Evolutionary conservation across 30 jellyfish, hydroid and myxozoan species (phyloP), one percentile per base, ranked within the genome.

Genomic region (Aurelia aurita): DNA sequence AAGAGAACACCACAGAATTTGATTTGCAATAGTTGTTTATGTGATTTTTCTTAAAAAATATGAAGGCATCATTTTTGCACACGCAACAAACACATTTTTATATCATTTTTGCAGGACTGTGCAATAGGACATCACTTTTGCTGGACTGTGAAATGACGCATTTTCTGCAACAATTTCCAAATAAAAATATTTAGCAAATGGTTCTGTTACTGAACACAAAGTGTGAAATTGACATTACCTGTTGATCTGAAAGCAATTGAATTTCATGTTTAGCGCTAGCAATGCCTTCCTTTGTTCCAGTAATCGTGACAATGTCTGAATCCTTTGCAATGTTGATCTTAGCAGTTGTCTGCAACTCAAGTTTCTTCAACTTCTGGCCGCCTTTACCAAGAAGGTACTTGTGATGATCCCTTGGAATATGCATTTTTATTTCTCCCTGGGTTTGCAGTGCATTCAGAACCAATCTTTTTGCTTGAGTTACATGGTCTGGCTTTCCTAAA

Each of bases 281-380:
- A 63, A 92, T 92, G 18, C 98, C 98, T 73, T 92, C 98, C 63
- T 88, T 87, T 20, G 98, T 87, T 19, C 98, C 98, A 46, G 87
- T 74, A 73, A 92, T 87, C 10, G 96, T 74, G 59, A 92, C 79
- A 57, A 68, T 85, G 70, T 92, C 97, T 46, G 97, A 71, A 54
- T 92, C 98, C 77, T 69, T 82, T 16, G 98, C 78, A 32, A 92
- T 86, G 74, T 92, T 87, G 69, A 92, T 87, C 49, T 87, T 92
- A 19, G 98, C 92, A 19, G 95, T 72, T 9, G 98, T 87, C 60
- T 70, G 87, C 68, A 92, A 58, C 49, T 92, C 97, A 58, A 92
- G 90, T 47, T 92, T 96, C 61, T 75, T 94, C 80, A 92, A 90
- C 44, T 79, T 86, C 69, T 87, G 84, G 5, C 97, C 98, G 18